Conservation (phyloP, 2,113 vertebrate genomes). For the Neoarius graeffei region DNA sequence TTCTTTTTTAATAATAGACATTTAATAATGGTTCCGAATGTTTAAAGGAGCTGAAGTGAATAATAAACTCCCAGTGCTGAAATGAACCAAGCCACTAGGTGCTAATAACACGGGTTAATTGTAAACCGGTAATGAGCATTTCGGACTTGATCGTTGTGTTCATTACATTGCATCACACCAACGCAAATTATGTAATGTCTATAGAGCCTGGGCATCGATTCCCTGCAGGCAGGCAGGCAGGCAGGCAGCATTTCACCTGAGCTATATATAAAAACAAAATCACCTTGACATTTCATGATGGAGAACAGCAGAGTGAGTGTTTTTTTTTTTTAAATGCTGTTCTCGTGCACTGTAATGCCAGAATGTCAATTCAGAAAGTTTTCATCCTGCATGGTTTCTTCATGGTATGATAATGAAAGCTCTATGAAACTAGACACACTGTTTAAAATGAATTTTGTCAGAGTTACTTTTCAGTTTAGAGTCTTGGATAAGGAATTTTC, state of each 20-base stretch:
- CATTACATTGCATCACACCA: conserved; percentile 28
- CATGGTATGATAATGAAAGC: not conserved
- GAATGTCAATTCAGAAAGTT: not conserved
- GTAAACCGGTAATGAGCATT: not conserved
- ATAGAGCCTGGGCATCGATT: not conserved
- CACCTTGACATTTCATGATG: conserved; percentile 7
- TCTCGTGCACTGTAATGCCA: not conserved
- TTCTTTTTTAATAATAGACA: not conserved
- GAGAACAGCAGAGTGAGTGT: not conserved
- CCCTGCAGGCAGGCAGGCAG: not conserved
- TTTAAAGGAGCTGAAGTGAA: not conserved
- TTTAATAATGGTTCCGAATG: not conserved
- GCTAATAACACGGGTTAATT: not conserved
- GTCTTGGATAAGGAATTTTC: too few species aligned
- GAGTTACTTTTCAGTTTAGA: not conserved
- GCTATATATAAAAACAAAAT: not conserved
- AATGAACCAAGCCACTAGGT: not conserved
- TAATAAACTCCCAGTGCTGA: not conserved
- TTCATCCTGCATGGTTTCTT: not conserved
- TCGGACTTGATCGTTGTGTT: not conserved
- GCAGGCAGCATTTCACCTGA: not conserved
- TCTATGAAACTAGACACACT: not conserved
- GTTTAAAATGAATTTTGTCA: not conserved
- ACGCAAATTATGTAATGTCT: not conserved
- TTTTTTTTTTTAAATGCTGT: not conserved